phyloP scores from a whole-genome alignment of 2,113 vertebrate species.

The Brienomyrus brachyistius region DNA sequence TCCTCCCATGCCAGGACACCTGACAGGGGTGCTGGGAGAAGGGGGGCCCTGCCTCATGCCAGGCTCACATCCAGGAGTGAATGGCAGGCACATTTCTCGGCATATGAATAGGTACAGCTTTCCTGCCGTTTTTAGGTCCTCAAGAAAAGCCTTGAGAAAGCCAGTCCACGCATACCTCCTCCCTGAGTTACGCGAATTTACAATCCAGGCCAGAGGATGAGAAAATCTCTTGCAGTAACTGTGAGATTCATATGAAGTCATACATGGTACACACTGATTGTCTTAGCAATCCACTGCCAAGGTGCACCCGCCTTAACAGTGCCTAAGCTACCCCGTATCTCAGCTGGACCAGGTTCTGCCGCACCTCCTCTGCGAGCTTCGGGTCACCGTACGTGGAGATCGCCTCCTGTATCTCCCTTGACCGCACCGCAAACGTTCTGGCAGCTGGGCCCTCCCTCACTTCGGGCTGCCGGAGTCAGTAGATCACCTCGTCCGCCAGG shows the following conservation, averaged over 20 bases:
- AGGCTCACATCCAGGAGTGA: not conserved
- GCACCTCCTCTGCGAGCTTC: no score
- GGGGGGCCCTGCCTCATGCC: not conserved
- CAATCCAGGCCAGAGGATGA: not conserved
- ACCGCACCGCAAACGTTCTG: no score
- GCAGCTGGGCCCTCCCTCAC: no score
- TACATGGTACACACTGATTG: not conserved
- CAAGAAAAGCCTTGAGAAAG: not conserved
- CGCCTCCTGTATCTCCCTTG: no score
- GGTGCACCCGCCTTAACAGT: no score
- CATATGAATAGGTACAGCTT: not conserved
- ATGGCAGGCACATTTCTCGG: not conserved
- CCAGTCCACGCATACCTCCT: not conserved
- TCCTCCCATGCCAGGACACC: not conserved
- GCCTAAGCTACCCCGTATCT: no score
- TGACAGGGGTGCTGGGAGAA: not conserved
- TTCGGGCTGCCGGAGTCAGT: no score
- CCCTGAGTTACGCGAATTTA: no score
- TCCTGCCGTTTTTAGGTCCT: not conserved
- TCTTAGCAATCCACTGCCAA: no score
- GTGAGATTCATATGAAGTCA: not conserved
- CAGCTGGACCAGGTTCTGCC: no score
- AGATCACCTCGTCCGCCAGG: no score
- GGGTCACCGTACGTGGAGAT: no score
- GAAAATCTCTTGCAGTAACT: not conserved